phyloP scores from a whole-genome alignment of 2,113 vertebrate genomes.

The Xenus cinereus region DNA sequence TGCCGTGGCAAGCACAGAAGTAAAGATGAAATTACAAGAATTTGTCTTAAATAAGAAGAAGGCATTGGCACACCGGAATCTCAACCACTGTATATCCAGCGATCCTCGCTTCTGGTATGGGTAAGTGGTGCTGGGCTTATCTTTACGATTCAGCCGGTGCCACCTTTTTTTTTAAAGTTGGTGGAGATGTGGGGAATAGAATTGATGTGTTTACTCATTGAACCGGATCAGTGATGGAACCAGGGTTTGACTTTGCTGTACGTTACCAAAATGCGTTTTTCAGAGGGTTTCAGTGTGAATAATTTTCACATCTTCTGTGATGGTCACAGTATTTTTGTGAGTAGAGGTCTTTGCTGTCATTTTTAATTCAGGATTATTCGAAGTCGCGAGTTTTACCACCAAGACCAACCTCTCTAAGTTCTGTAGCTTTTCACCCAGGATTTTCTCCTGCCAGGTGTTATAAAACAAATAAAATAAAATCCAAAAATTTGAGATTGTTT shows the following conservation, averaged over 20 bases:
- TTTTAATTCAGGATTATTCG: background rate
- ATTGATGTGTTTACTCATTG: background rate
- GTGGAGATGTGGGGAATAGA: background rate
- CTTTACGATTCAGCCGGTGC: background rate
- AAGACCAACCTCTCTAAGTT: background rate
- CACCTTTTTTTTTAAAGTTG: background rate
- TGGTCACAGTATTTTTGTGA: background rate
- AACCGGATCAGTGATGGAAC: background rate
- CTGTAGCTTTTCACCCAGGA: background rate
- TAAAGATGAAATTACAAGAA: conserved; percentile 97
- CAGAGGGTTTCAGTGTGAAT: background rate
- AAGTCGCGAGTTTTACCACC: background rate
- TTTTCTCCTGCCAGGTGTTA: background rate
- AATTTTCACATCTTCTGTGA: accelerated
- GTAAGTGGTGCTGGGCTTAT: conserved; percentile 78
- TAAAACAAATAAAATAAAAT: background rate
- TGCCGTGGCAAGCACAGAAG: conserved; percentile 96
- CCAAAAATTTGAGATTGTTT: background rate
- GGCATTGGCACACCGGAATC: conserved; percentile 90
- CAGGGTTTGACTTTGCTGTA: background rate
- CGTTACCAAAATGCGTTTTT: background rate
- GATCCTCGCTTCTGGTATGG: conserved; percentile 97
- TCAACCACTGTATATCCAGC: conserved; percentile 93
- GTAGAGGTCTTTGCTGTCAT: background rate
- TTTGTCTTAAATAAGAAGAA: conserved; percentile 99